Evolutionary conservation across 1,140 invertebrate species (phyloP).

Genomic region (Contarinia nasturtii): DNA sequence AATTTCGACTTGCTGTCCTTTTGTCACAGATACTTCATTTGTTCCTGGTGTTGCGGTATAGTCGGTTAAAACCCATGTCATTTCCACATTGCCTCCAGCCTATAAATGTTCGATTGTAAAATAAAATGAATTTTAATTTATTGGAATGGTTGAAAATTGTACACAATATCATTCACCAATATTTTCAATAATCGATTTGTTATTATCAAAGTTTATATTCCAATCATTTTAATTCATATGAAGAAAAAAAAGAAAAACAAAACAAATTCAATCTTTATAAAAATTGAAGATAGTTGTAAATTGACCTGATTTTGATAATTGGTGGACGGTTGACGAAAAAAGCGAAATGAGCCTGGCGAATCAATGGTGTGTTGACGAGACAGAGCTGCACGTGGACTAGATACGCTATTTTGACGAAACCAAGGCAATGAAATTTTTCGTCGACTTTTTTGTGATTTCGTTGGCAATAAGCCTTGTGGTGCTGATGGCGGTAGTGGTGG

Average conservation of each 20-base stretch:
- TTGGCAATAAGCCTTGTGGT: conserved; percentile 7
- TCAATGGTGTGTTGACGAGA: conserved; percentile 77
- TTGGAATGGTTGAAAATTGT: no score
- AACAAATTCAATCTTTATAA: not conserved
- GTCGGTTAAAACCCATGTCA: conserved; percentile 74
- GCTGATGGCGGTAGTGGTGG: no score
- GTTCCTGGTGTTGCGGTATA: conserved; percentile 45
- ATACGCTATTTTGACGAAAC: conserved; percentile 62
- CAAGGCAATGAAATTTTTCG: conserved; percentile 76
- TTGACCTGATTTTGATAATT: conserved; percentile 24
- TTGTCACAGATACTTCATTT: conserved; percentile 56
- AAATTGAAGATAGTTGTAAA: not conserved
- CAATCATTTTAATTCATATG: no score
- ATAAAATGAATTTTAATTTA: no score
- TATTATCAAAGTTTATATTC: no score
- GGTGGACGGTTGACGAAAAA: conserved; percentile 20
- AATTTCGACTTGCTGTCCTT: conserved; percentile 84
- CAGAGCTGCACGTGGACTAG: conserved; percentile 43
- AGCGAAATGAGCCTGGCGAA: conserved; percentile 57
- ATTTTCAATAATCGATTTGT: no score
- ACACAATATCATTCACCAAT: not conserved
- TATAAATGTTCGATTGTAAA: not conserved
- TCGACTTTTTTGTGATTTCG: conserved; percentile 42
- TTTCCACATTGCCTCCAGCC: conserved; percentile 42
- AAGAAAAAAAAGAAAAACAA: not conserved